Percentiles rank a stretch among this genome's conserved stretches.
Evolutionary conservation across 37 sponge, comb jelly and placozoan species (phyloP).

Genomic region (Halichondria panicea): DNA sequence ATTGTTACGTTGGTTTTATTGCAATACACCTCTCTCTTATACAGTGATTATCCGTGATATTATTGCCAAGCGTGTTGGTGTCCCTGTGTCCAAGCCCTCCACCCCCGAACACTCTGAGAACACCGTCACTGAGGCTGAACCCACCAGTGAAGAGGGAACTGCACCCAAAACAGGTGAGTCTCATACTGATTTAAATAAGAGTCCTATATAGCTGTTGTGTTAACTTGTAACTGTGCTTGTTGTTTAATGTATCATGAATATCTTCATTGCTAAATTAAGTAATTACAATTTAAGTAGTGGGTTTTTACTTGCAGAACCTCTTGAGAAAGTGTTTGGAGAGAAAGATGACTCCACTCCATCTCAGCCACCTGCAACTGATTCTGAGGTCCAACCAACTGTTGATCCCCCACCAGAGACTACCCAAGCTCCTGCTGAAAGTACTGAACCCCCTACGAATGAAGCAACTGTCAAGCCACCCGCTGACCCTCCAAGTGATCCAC

Average conservation of each 20-base stretch:
- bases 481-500: no score
- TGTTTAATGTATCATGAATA: no score
- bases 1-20: background rate
- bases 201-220: no score
- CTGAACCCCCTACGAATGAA: no score
- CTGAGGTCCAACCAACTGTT: background rate
- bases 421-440: no score
- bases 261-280: background rate
- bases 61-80: conserved; percentile 36
- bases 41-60: conserved; percentile 48
- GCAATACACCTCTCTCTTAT: background rate
- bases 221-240: no score
- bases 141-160: background rate
- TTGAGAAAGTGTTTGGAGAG: conserved; percentile 5
- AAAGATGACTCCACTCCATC: conserved; percentile 4
- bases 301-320: background rate
- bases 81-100: conserved; percentile 17
- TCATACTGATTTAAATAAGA: no score
- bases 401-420: background rate
- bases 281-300: background rate
- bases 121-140: conserved; percentile 26
- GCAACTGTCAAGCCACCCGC: no score
- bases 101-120: conserved; percentile 4
- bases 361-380: conserved; percentile 3
- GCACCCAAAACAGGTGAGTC: no score